Conservation (phyloP, 2,888 invertebrate species). For the Andrena dorsata region DNA sequence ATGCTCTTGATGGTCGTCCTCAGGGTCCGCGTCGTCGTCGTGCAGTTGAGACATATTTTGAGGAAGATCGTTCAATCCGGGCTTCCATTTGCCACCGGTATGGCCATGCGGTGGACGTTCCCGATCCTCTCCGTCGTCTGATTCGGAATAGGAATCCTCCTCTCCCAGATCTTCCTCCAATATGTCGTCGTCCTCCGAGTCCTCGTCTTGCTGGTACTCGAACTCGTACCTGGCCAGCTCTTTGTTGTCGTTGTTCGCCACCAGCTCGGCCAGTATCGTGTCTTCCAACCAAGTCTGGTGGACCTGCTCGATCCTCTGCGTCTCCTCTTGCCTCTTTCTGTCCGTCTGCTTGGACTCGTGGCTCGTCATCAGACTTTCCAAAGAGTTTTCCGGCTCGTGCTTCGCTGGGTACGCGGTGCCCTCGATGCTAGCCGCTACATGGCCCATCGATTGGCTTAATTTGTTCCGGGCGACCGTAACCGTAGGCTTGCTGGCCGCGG, state of each 20-base stretch:
- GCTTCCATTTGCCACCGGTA: conserved; percentile 92
- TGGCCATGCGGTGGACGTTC: conserved; percentile 86
- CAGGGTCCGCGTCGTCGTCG: conserved; percentile 79
- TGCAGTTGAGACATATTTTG: conserved; percentile 82
- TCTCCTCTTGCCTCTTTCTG: conserved; percentile 75
- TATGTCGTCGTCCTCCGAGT: conserved; percentile 78
- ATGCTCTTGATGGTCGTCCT: conserved; percentile 78
- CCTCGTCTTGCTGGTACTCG: conserved; percentile 80
- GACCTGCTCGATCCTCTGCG: conserved; percentile 72
- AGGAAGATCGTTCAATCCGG: conserved; percentile 83
- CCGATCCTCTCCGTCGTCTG: conserved; percentile 86
- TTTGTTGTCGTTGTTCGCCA: conserved; percentile 73
- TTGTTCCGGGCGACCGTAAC: conserved; percentile 34
- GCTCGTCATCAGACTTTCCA: conserved; percentile 67
- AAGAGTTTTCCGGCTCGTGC: conserved; percentile 64
- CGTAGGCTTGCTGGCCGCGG: conserved; percentile 64
- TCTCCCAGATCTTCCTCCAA: conserved; percentile 84
- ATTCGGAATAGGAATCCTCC: conserved; percentile 87
- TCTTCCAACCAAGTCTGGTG: conserved; percentile 80
- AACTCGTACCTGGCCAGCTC: conserved; percentile 76
- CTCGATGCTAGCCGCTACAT: conserved; percentile 59
- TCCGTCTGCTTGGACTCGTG: conserved; percentile 66
- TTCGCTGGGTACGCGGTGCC: conserved; percentile 59
- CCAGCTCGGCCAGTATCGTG: conserved; percentile 78
- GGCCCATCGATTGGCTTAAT: conserved; percentile 59